These are phyloP conservation scores for Nasonia vitripennis DNA, from an alignment of 1,140 invertebrate species.

Conservation along the genomic window DNA sequence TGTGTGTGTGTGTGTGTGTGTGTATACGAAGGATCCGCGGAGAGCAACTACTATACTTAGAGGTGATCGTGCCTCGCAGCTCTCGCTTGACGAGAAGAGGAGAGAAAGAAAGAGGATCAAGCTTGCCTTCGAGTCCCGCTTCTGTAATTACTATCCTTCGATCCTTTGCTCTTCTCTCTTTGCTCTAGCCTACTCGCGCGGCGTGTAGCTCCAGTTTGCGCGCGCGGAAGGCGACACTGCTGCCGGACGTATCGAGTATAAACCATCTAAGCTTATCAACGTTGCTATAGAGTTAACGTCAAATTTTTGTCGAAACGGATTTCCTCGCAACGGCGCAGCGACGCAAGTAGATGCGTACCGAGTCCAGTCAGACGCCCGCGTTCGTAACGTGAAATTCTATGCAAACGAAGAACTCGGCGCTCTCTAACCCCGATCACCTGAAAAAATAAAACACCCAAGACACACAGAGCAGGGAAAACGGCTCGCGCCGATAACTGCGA, in stretches of 20 bases:
- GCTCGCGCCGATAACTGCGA: constrained; percentile 25
- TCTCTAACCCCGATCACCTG: not conserved
- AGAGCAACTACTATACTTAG: constrained; percentile 74
- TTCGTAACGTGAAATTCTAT: too few species aligned
- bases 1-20: not conserved
- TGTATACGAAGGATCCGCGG: constrained; percentile 60
- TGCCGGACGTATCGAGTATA: not conserved
- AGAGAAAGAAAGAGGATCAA: constrained; percentile 54
- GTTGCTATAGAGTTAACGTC: too few species aligned
- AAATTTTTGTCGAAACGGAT: too few species aligned
- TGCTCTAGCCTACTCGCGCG: constrained; percentile 16
- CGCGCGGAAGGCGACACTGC: not conserved
- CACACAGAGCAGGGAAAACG: not conserved
- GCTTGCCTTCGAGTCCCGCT: constrained; percentile 68
- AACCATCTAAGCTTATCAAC: not conserved
- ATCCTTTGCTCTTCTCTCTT: constrained; percentile 10
- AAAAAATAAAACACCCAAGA: not conserved
- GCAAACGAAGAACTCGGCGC: too few species aligned
- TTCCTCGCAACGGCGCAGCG: too few species aligned
- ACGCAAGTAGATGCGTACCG: too few species aligned
- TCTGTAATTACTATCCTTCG: constrained; percentile 73
- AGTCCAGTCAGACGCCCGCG: too few species aligned
- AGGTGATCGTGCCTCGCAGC: constrained; percentile 73
- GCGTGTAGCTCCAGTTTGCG: constrained; percentile 57
- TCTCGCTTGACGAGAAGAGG: constrained; percentile 57